These are phyloP conservation scores for Elysia chlorotica DNA, from an alignment of 1,140 invertebrate genomes.

Conservation along the genomic window DNA sequence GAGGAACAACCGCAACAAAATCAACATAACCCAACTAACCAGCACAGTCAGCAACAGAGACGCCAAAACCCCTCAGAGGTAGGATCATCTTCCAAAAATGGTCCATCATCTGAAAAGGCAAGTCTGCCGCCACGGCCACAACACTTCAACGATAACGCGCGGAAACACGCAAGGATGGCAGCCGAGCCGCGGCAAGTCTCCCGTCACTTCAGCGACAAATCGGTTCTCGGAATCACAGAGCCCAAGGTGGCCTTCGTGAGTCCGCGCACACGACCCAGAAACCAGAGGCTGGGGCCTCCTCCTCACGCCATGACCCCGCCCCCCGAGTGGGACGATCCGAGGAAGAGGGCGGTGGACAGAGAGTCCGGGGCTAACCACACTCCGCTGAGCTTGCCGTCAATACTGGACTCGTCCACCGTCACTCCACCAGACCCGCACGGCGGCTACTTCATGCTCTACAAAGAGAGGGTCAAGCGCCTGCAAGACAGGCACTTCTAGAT, in stretches of 20 bases:
- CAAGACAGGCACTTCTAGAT: not conserved
- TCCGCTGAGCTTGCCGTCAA: constrained; percentile 7
- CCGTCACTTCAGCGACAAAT: too few relatives aligned
- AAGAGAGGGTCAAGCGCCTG: constrained; percentile 25
- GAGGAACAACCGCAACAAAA: too few relatives aligned
- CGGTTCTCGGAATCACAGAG: not conserved
- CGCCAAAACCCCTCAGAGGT: too few relatives aligned
- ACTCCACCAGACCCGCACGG: not conserved
- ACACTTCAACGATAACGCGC: too few relatives aligned
- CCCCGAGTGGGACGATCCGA: constrained; percentile 13
- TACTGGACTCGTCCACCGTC: not conserved
- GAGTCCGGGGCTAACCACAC: not conserved
- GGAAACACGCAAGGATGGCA: too few relatives aligned
- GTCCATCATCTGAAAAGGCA: too few relatives aligned
- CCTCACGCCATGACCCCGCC: not conserved
- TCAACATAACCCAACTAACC: too few relatives aligned
- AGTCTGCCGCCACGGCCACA: too few relatives aligned
- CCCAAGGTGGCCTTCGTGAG: not conserved
- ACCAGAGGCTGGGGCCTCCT: not conserved
- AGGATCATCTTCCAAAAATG: too few relatives aligned
- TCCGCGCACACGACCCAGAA: not conserved
- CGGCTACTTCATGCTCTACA: constrained; percentile 30
- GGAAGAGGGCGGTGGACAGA: not conserved
- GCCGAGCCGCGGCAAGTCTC: too few relatives aligned
- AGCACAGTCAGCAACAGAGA: too few relatives aligned